Percentiles rank a stretch among this genome's conserved stretches.
These are phyloP conservation scores for Antechinus stuartii DNA, from an alignment of 2,113 vertebrate species.

Conservation along the genomic window DNA sequence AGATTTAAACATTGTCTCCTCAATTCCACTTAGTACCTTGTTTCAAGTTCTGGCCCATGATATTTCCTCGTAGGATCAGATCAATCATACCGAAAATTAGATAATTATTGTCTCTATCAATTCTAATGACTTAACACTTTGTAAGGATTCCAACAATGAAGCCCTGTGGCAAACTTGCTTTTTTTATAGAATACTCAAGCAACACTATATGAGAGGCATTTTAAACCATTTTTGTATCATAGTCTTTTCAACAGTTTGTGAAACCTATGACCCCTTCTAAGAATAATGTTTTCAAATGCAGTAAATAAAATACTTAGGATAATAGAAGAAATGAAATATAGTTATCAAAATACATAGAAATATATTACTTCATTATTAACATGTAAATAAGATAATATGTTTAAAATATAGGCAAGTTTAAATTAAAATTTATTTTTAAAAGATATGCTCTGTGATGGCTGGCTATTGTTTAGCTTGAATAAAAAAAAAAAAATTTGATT, in stretches of 20 bases:
- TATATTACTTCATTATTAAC: conserved; percentile 18
- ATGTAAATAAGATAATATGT: conserved; percentile 30
- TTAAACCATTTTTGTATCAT: not conserved
- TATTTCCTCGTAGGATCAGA: too few relatives aligned
- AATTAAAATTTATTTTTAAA: conserved; percentile 50
- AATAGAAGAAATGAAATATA: conserved; percentile 6
- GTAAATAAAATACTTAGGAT: conserved; percentile 45
- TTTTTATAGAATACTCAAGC: not conserved
- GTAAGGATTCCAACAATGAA: not conserved
- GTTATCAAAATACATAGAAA: conserved; percentile 32
- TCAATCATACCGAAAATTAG: too few relatives aligned
- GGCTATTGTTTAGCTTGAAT: conserved; percentile 20
- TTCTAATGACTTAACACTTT: too few relatives aligned
- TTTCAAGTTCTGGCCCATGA: too few relatives aligned
- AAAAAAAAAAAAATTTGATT: conserved; percentile 21
- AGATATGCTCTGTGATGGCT: not conserved
- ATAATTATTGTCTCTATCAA: too few relatives aligned
- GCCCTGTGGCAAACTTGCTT: not conserved
- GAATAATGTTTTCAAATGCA: conserved; percentile 3
- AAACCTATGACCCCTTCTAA: conserved; percentile 1
- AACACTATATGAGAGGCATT: not conserved
- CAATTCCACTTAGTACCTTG: too few relatives aligned
- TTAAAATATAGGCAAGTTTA: conserved; percentile 45
- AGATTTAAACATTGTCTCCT: too few relatives aligned
- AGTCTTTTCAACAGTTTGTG: not conserved